Conservation (phyloP, 1,140 invertebrate genomes). For the Trichogramma pretiosum region DNA sequence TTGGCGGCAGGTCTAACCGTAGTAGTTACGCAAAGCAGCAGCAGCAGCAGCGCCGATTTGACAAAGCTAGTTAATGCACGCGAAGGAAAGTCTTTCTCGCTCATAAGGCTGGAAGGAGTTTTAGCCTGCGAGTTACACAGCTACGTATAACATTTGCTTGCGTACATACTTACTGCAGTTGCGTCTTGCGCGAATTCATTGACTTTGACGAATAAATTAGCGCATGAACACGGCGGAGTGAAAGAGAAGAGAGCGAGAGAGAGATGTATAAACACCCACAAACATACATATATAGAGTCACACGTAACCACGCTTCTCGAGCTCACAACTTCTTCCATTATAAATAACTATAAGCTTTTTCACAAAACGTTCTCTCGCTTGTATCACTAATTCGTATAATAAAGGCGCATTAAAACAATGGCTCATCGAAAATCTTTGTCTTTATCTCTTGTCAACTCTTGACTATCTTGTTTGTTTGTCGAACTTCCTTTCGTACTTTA, state of each 20-base stretch:
- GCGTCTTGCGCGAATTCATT: slow-evolving; percentile 7
- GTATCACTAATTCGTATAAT: no score
- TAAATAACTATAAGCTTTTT: no score
- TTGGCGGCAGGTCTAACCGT: not conserved
- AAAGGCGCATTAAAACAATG: slow-evolving; percentile 9
- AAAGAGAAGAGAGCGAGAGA: slow-evolving; percentile 1
- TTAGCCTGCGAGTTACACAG: slow-evolving; percentile 11
- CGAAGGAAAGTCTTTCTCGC: slow-evolving; percentile 12
- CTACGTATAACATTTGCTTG: slow-evolving; percentile 1
- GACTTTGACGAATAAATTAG: slow-evolving; percentile 22
- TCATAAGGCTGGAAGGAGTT: slow-evolving; percentile 1
- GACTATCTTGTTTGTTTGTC: no score
- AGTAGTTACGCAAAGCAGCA: not conserved
- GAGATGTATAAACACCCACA: not conserved
- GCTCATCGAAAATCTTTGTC: no score
- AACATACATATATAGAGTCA: slow-evolving; percentile 9
- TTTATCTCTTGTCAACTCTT: no score
- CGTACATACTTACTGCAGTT: no score
- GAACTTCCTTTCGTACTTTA: no score
- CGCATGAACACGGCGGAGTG: not conserved
- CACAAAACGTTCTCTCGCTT: no score
- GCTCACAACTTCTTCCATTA: no score
- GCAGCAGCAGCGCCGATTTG: slow-evolving; percentile 13
- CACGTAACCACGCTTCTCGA: slow-evolving; percentile 7
- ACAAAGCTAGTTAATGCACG: slow-evolving; percentile 17